Conservation (phyloP, 1,140 invertebrate genomes). For the Zaprionus davidi region DNA sequence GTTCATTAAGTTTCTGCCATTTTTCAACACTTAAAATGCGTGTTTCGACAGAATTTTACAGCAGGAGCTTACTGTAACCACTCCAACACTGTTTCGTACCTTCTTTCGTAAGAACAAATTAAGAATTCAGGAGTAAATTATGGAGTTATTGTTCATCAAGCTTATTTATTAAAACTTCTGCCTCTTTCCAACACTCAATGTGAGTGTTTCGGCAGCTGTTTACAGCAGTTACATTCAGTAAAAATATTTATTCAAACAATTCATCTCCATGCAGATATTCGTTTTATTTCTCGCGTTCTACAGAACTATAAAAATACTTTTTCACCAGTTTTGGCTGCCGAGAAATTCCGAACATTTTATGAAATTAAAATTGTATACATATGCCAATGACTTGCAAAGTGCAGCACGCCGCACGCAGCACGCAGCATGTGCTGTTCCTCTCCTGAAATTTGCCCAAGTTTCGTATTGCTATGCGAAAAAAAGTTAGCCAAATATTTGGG, state of each 20-base stretch:
- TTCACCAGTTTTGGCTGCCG: not conserved
- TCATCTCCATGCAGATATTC: not conserved
- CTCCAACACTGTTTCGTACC: too few relatives aligned
- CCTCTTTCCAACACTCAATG: too few relatives aligned
- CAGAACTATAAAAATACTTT: slow-evolving; percentile 4
- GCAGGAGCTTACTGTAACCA: too few relatives aligned
- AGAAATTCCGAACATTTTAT: slow-evolving; percentile 6
- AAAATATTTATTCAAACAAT: not conserved
- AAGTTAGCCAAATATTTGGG: slow-evolving; percentile 67
- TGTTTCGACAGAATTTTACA: too few relatives aligned
- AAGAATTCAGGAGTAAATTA: too few relatives aligned
- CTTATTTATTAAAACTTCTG: too few relatives aligned
- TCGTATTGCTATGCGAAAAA: slow-evolving; percentile 33
- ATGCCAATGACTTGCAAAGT: slow-evolving; percentile 15
- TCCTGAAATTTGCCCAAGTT: slow-evolving; percentile 16
- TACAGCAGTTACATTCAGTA: too few relatives aligned
- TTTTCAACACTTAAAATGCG: too few relatives aligned
- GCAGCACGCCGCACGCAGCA: not conserved
- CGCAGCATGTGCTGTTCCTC: not conserved
- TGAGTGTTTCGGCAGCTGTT: not conserved
- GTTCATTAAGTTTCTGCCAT: too few relatives aligned
- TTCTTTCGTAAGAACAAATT: too few relatives aligned
- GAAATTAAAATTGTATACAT: slow-evolving; percentile 14
- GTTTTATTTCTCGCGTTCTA: not conserved
- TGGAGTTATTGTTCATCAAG: not conserved